A percentile compares a stretch with the other conserved stretches of the same genome.
Evolutionary conservation across 2,888 invertebrate species (phyloP).

Genomic region (Xylophagus ater): DNA sequence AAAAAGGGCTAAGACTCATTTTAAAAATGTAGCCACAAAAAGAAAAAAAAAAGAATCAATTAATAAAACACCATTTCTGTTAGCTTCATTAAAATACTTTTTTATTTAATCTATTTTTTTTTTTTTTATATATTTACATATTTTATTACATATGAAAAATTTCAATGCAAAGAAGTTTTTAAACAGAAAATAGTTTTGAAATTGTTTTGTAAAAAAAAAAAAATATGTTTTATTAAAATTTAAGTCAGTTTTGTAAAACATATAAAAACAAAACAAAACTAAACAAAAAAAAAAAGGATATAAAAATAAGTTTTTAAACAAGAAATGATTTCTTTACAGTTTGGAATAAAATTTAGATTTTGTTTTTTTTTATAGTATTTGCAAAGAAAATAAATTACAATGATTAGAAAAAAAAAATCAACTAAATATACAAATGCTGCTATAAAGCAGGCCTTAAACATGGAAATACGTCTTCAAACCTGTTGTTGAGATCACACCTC

Average conservation of each 20-base stretch:
- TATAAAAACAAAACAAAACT: too few species aligned
- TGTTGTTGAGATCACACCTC: too few species aligned
- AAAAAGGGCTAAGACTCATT: slow-evolving; percentile 6
- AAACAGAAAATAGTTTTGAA: not conserved
- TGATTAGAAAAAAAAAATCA: not conserved
- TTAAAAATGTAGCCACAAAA: too few species aligned
- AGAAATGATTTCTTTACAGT: slow-evolving; percentile 30
- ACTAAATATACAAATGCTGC: not conserved
- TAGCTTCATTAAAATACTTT: not conserved
- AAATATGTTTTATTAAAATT: too few species aligned
- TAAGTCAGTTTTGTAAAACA: too few species aligned
- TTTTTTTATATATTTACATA: not conserved
- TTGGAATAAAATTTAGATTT: slow-evolving; percentile 6
- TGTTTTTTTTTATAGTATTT: slow-evolving; percentile 1
- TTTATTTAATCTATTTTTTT: too few species aligned
- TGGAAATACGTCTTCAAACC: too few species aligned
- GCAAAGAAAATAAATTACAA: not conserved
- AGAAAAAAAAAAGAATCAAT: too few species aligned
- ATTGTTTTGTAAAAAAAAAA: slow-evolving; percentile 5
- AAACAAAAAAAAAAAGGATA: too few species aligned
- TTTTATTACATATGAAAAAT: not conserved
- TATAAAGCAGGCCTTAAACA: too few species aligned
- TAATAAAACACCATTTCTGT: slow-evolving; percentile 3
- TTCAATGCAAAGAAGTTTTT: too few species aligned
- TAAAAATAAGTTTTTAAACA: slow-evolving; percentile 1